A percentile compares a stretch with the other conserved stretches of the same genome.
These are phyloP conservation scores for Macrobrachium rosenbergii DNA, from an alignment of 1,140 invertebrate genomes.

Conservation along the genomic window DNA sequence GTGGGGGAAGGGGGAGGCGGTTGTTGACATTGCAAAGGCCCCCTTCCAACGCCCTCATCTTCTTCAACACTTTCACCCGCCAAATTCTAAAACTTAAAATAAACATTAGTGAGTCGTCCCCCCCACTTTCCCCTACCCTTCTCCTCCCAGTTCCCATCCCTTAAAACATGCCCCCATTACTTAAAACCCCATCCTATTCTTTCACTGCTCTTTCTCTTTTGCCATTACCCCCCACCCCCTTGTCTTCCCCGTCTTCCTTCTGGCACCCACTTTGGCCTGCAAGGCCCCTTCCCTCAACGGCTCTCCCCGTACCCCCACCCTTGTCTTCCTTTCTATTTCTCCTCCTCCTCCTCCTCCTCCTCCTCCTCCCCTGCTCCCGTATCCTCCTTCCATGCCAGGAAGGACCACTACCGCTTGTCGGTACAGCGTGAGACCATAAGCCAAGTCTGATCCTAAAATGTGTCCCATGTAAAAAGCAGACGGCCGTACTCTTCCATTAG, in stretches of 20 bases:
- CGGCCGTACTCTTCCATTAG: conserved; percentile 61
- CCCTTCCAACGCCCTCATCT: no score
- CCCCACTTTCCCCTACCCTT: neutral
- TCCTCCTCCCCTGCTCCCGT: neutral
- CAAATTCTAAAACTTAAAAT: no score
- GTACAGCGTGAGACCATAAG: conserved; percentile 52
- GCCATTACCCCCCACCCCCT: neutral
- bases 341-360: neutral
- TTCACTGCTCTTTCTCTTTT: neutral
- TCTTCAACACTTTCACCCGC: no score
- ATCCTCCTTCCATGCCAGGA: neutral
- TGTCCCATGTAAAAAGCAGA: conserved; percentile 58
- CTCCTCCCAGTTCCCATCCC: neutral
- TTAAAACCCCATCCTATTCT: neutral
- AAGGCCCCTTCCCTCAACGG: no score
- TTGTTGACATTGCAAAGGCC: no score
- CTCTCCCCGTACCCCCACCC: neutral
- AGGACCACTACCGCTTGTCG: conserved; percentile 46
- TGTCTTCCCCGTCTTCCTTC: neutral
- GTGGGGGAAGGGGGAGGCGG: no score
- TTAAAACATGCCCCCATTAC: no score
- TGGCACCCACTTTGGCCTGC: neutral
- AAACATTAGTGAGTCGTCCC: neutral
- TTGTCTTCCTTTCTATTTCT: neutral
- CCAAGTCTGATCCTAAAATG: conserved; percentile 64